phyloP scores from a whole-genome alignment of 2,797 vertebrate species.

The Periophthalmus magnuspinnatus region DNA sequence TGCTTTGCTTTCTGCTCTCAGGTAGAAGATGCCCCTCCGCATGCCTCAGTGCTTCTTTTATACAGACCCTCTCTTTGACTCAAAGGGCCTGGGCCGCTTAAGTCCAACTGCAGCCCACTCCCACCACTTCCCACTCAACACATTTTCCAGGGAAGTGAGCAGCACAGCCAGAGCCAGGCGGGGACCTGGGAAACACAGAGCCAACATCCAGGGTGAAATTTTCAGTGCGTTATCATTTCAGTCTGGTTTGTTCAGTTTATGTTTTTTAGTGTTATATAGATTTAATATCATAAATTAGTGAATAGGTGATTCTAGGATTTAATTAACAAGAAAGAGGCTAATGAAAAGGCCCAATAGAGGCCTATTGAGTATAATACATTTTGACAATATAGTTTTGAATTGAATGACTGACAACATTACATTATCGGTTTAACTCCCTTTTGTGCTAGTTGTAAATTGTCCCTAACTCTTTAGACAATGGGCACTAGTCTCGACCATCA shows the following conservation, averaged over 20 bases:
- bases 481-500: neutral
- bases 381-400: neutral
- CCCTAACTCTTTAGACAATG: neutral
- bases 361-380: neutral
- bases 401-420: neutral
- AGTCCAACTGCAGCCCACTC: conserved; percentile 36
- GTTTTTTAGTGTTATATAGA: too few species aligned
- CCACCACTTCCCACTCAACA: conserved; percentile 34
- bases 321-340: conserved; percentile 49
- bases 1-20: conserved; percentile 79
- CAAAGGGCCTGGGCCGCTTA: conserved; percentile 39
- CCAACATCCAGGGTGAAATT: neutral
- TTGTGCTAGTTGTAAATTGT: neutral
- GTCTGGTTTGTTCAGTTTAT: neutral
- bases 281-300: neutral
- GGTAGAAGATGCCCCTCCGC: conserved; percentile 88
- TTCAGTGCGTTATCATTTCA: neutral
- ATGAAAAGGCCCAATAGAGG: conserved; percentile 29
- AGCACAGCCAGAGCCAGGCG: conserved; percentile 11
- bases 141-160: conserved; percentile 44
- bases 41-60: conserved; percentile 96
- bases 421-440: neutral
- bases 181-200: conserved; percentile 10
- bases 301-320: conserved; percentile 48
- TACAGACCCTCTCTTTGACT: conserved; percentile 73